A percentile compares a stretch with the other conserved stretches of the same genome.
These are phyloP conservation scores for Nysson spinosus DNA, from an alignment of 2,888 invertebrate genomes.

Conservation along the genomic window DNA sequence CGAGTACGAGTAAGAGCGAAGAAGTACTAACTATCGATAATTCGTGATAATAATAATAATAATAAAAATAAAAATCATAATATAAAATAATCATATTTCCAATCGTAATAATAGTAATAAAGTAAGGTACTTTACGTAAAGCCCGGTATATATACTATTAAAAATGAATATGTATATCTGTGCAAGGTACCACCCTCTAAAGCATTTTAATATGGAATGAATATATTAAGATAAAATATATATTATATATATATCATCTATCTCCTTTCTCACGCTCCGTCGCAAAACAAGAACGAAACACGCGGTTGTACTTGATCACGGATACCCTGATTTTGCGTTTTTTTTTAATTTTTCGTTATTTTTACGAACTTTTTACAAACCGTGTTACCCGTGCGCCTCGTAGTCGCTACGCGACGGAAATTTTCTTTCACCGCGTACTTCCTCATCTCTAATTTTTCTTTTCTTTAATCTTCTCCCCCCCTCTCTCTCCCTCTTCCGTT, in stretches of 20 bases:
- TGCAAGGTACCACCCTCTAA: conserved; percentile 72
- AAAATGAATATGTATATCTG: conserved; percentile 66
- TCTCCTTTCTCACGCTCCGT: conserved; percentile 55
- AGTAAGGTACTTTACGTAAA: conserved; percentile 74
- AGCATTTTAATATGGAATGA: conserved; percentile 75
- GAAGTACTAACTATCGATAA: conserved; percentile 16
- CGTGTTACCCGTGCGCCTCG: conserved; percentile 31
- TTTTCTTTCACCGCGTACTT: conserved; percentile 7
- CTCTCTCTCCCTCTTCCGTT: neutral
- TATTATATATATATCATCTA: conserved; percentile 68
- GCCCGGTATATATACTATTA: conserved; percentile 68
- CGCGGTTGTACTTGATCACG: conserved; percentile 34
- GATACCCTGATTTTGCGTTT: conserved; percentile 43
- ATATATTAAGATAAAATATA: conserved; percentile 74
- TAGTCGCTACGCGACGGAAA: conserved; percentile 42
- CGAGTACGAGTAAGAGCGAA: conserved; percentile 24
- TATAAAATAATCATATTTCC: conserved; percentile 38
- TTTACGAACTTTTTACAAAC: conserved; percentile 37
- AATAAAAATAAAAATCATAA: conserved; percentile 18
- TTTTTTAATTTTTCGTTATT: conserved; percentile 21
- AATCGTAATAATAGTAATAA: conserved; percentile 54
- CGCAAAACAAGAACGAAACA: conserved; percentile 61
- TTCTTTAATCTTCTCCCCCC: conserved; percentile 3
- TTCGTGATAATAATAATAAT: conserved; percentile 31
- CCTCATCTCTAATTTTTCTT: neutral